A percentile compares a stretch with the other conserved stretches of the same genome.
Conservation (phyloP, 2,888 invertebrate species). For the Leucophenga maculata region DNA sequence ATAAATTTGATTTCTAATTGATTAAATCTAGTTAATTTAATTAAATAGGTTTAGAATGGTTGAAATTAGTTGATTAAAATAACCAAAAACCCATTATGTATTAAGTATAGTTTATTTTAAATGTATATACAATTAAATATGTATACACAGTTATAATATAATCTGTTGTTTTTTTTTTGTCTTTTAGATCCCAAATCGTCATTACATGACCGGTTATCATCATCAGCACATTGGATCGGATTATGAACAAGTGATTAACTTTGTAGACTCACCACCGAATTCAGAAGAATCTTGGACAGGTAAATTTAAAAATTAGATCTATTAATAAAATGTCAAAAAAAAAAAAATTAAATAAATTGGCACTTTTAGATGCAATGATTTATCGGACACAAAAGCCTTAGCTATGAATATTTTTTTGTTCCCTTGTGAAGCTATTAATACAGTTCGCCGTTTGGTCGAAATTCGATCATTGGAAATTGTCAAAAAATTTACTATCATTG, state of each 20-base stretch:
- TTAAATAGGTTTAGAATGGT: constrained; percentile 26
- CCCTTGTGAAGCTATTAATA: no score
- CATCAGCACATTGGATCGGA: constrained; percentile 68
- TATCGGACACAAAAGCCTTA: no score
- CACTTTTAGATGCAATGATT: no score
- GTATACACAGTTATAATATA: not conserved
- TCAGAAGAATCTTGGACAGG: constrained; percentile 73
- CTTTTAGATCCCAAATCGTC: constrained; percentile 58
- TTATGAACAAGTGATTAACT: constrained; percentile 72
- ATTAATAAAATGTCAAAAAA: not conserved
- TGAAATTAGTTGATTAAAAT: no score
- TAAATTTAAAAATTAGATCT: constrained; percentile 44
- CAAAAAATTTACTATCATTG: no score
- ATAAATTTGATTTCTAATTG: no score
- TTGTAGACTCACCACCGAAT: constrained; percentile 72
- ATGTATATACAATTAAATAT: constrained; percentile 2
- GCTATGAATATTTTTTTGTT: no score
- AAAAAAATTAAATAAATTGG: no score
- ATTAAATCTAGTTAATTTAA: constrained; percentile 34
- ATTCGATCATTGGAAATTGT: no score
- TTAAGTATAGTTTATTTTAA: not conserved
- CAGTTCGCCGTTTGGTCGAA: no score
- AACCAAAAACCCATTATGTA: not conserved
- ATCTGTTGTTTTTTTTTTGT: constrained; percentile 22
- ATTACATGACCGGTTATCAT: constrained; percentile 65